phyloP scores from a whole-genome alignment of 2,797 vertebrate genomes.

The Karalla daura region DNA sequence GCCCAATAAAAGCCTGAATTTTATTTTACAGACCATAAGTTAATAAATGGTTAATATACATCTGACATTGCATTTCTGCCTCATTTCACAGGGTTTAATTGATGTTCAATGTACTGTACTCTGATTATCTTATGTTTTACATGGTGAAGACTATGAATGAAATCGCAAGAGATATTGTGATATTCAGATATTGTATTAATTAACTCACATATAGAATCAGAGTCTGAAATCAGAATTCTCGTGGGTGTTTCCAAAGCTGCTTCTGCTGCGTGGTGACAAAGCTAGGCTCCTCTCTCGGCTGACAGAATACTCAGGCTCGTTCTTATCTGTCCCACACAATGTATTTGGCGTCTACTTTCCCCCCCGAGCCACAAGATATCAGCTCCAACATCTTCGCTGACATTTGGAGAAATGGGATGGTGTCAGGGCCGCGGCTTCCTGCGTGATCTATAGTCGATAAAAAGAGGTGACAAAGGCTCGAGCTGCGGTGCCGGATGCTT shows the following conservation, averaged over 20 bases:
- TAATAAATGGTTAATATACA: too few relatives aligned
- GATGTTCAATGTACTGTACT: not conserved
- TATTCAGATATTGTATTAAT: not conserved
- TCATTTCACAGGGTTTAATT: too few relatives aligned
- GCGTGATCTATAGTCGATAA: conserved; percentile 74
- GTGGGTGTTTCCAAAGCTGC: conserved; percentile 4
- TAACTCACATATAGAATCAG: not conserved
- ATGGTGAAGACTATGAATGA: too few relatives aligned
- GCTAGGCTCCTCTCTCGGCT: conserved; percentile 9
- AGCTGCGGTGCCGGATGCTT: conserved; percentile 32
- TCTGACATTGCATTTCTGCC: too few relatives aligned
- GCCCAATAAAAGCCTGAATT: too few relatives aligned
- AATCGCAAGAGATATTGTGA: not conserved
- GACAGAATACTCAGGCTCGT: conserved; percentile 43
- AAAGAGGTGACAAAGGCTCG: conserved; percentile 64
- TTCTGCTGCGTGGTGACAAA: not conserved
- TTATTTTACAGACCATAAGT: too few relatives aligned
- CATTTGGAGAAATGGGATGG: conserved; percentile 81
- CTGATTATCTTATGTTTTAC: too few relatives aligned
- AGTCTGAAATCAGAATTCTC: not conserved
- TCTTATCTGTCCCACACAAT: conserved; percentile 64
- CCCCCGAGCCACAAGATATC: conserved; percentile 62
- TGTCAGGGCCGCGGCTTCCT: conserved; percentile 66
- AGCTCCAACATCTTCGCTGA: conserved; percentile 74
- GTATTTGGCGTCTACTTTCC: conserved; percentile 40